These are phyloP conservation scores for Platichthys flesus DNA, from an alignment of 2,113 vertebrate species.

Conservation along the genomic window DNA sequence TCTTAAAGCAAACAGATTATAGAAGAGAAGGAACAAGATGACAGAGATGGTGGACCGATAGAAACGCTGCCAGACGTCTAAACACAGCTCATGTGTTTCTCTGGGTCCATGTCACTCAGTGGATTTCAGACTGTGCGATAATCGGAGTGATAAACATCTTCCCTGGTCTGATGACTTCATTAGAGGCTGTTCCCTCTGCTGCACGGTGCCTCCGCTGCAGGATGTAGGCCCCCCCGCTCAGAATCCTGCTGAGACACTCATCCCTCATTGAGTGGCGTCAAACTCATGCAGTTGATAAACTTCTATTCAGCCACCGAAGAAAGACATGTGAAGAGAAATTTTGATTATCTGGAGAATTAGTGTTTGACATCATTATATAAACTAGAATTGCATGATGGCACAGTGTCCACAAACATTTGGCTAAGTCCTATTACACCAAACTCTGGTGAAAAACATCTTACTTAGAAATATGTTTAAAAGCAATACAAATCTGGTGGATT, in stretches of 20 bases:
- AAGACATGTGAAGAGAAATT: slow-evolving; percentile 39
- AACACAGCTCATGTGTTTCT: background rate
- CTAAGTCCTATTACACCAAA: background rate
- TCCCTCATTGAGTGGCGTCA: slow-evolving; percentile 31
- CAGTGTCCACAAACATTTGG: background rate
- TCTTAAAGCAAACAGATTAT: too few relatives aligned
- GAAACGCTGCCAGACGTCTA: too few relatives aligned
- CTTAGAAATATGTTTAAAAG: too few relatives aligned
- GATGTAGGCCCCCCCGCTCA: slow-evolving; percentile 40
- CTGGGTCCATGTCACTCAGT: background rate
- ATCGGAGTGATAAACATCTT: slow-evolving; percentile 55
- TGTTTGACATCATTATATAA: too few relatives aligned
- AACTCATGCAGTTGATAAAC: background rate
- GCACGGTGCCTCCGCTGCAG: slow-evolving; percentile 7
- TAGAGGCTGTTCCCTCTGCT: slow-evolving; percentile 48
- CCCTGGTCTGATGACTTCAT: slow-evolving; percentile 65
- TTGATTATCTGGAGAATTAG: too few relatives aligned
- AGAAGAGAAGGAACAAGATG: too few relatives aligned
- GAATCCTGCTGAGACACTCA: slow-evolving; percentile 35
- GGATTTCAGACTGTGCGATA: slow-evolving; percentile 14
- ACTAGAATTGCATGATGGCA: too few relatives aligned
- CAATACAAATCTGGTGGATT: too few relatives aligned
- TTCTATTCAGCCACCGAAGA: slow-evolving; percentile 34
- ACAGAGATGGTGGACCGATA: too few relatives aligned
- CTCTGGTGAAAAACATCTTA: background rate